Base-by-base conservation (phyloP, 2,888 invertebrate genomes). In the Eudemis profundana region DNA sequence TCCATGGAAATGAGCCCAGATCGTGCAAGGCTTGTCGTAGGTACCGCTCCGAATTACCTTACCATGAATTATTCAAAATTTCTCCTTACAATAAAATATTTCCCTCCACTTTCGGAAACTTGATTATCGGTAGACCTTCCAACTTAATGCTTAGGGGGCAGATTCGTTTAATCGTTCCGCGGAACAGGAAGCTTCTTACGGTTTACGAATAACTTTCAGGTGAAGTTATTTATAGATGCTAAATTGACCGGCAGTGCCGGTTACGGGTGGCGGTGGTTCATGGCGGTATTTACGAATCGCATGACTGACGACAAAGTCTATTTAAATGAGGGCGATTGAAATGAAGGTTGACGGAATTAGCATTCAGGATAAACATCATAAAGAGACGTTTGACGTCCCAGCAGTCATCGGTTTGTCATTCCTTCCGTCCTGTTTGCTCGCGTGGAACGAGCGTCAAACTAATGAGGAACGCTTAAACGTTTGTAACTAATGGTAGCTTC, bases 41-140 rank as follows among this genome's bases (percentile, higher is more conserved):
- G 79, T 81, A 79, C 68, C 79, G 73, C 69, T 77, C 75, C 78
- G 82, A 76, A 83, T 82, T 83, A 78, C 72, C 75, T 65, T 72
- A 68, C 60, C 74, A 83, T 86, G 81, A 83, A 85, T 85, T 71
- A 86, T 84, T 84, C 79, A 85, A 72, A 74, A 69, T 75, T 74
- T 78, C 74, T 70, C 70, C 69, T 69, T 61, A 61, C 71, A 56
- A 27, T 47, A 46, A 66, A 68, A 64, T 44, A 40, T 33, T 40
- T 40, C 47, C 40, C 23, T 51, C 36, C 7, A 61, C 5, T 59
- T 59, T 61, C 54, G 50, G 57, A 51, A 53, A 42, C 51, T 59
- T 59, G 14, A 27, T 38, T 65, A 42, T 59, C 38, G 44, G 27
- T 27, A 38, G 14, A 50, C 19, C 60, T 65, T 65, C 44, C 12